These are phyloP conservation scores for Cosmopolites sordidus DNA, from an alignment of 2,888 invertebrate genomes.

Conservation along the genomic window DNA sequence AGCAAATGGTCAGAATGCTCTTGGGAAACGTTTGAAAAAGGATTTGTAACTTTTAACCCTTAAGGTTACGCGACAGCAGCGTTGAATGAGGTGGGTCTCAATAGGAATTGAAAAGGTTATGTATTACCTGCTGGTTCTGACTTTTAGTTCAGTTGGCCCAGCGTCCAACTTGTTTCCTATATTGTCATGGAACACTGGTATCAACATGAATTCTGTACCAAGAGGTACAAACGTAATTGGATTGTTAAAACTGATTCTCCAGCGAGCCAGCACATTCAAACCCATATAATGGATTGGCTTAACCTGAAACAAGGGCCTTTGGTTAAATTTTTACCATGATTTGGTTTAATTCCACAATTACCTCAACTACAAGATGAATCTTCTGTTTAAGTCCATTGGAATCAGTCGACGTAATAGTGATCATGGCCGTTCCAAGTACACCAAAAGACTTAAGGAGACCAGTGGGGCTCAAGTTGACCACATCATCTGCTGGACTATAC, in stretches of 20 bases:
- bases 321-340: neutral
- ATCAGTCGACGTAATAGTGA: constrained; percentile 51
- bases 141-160: constrained; percentile 49
- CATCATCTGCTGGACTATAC: constrained; percentile 30
- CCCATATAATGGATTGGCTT: constrained; percentile 51
- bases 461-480: constrained; percentile 40
- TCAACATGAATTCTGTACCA: constrained; percentile 48
- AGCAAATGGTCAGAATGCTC: too few relatives aligned
- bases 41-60: too few relatives aligned
- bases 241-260: constrained; percentile 39
- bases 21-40: too few relatives aligned
- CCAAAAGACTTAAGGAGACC: constrained; percentile 44
- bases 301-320: constrained; percentile 14
- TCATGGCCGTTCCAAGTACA: constrained; percentile 44
- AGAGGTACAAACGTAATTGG: constrained; percentile 47
- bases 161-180: constrained; percentile 54
- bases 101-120: too few relatives aligned
- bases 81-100: too few relatives aligned
- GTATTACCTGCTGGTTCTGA: constrained; percentile 49
- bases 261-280: constrained; percentile 41
- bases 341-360: constrained; percentile 4
- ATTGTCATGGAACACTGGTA: constrained; percentile 24
- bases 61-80: too few relatives aligned
- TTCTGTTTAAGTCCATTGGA: constrained; percentile 53
- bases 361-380: constrained; percentile 52